Evolutionary conservation across 2,113 vertebrate species (phyloP), one percentile per base, ranked within the genome.

Genomic region (Sardina pilchardus): DNA sequence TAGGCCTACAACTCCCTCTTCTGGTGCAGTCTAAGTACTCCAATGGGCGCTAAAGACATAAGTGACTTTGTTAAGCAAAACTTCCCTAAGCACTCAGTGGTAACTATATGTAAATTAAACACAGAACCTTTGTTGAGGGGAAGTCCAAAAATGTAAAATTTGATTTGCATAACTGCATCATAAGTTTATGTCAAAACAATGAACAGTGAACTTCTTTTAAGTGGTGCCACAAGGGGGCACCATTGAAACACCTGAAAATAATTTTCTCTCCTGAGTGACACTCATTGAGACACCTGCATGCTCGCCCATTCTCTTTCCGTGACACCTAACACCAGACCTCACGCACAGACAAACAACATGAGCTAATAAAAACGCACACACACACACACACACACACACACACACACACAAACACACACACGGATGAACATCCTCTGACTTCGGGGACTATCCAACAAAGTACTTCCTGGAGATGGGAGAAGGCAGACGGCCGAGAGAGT

Each of bases 381-480:
- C 86, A 94, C 91, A 90, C 87, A 87, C 5, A 16, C 14, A 78
- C 86, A 94, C 91, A 90, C 87, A 87, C 5, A 16, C 14, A 78
- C 86, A 94, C 91, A 90, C 87, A 87, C 5, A 16, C 14, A 78
- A n/a, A 90, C 87, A 87, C 5, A 16, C 14, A 78, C 86, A 94
- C 91, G 93, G 94, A 95, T 94, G 91, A 93, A 93, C 91, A 94
- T 95, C 94, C 93, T 93, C 92, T 92, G 90, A 90, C 90, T 84
- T 85, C 84, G 87, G 85, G 90, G 87, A n/a, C 89, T 89, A 90
- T 90, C 90, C 89, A 86, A 89, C 90, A 91, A 91, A 88, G 89
- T 89, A 92, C 90, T 93, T 95, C 93, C 94, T 93, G 94, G 91
- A 92, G 67, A 71, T 71, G 2, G 63, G 39, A 45, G 82, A 86